Evolutionary conservation across 2,113 vertebrate species (phyloP).

Genomic region (Meles meles): DNA sequence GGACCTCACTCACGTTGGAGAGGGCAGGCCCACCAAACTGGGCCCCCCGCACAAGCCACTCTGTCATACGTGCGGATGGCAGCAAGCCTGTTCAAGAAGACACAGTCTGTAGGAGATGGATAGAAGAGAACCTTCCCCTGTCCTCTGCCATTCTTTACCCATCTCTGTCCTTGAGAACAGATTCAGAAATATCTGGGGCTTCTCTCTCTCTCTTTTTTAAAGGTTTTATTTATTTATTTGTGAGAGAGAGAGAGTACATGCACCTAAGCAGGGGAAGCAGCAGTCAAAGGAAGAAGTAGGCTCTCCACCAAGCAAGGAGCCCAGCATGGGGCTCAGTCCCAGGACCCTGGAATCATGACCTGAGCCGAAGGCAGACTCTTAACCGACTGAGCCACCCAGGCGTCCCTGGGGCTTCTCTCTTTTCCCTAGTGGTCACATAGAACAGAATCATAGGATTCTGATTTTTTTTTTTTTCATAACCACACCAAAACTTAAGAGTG

Average conservation of each 20-base stretch:
- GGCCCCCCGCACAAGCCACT: neutral
- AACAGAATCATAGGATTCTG: neutral
- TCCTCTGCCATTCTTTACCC: neutral
- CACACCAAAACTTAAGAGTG: neutral
- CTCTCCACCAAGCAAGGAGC: too few relatives aligned
- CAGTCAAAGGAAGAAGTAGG: too few relatives aligned
- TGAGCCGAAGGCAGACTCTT: too few relatives aligned
- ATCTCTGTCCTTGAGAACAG: neutral
- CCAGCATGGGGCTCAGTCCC: too few relatives aligned
- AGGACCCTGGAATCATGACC: too few relatives aligned
- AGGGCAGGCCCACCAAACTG: neutral
- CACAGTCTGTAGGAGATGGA: neutral
- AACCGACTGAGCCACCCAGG: too few relatives aligned
- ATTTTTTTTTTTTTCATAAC: neutral
- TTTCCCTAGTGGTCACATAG: neutral
- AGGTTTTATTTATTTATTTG: too few relatives aligned
- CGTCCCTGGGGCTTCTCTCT: neutral
- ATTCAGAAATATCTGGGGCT: neutral
- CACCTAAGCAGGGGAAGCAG: too few relatives aligned
- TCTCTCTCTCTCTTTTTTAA: neutral
- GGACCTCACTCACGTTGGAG: neutral
- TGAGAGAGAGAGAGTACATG: too few relatives aligned
- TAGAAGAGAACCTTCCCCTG: neutral
- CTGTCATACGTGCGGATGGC: rapidly evolving
- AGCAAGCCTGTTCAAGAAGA: neutral